Base-by-base conservation (phyloP, 2,797 vertebrate species). In the Discoglossus pictus region DNA sequence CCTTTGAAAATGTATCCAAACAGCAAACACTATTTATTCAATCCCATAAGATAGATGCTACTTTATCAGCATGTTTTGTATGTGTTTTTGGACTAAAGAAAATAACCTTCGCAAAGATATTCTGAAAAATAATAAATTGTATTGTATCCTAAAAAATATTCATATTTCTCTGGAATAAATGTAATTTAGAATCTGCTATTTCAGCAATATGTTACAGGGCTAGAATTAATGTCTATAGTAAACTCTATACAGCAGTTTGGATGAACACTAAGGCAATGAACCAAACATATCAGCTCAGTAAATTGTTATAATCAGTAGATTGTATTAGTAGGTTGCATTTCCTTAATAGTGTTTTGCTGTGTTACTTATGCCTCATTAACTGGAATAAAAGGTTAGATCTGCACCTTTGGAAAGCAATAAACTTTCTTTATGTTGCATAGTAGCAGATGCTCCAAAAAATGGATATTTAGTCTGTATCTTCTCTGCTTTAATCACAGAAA, bases 381-480 rank as follows among this genome's bases (percentile, higher is more conserved):
- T 42, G 10, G 23, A 52, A 10, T 43, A 52, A 63, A 63, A 63
- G 47, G 48, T 63, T 61, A 61, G 35, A 40, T 52, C 47, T 63
- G 12, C 20, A 63, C 35, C 27, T 15, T 51, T 51, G 60, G 15
- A 51, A 40, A 10, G 15, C 35, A 24, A 39, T 31, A 9, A n/a
- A n/a, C n/a, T 31, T 31, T 31, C 27, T 31, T 31, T 9, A 31
- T n/a, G n/a, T n/a, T n/a, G n/a, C n/a, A n/a, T n/a, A n/a, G n/a
- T n/a, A n/a, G n/a, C n/a, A n/a, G n/a, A n/a, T n/a, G n/a, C n/a
- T n/a, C n/a, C n/a, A n/a, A n/a, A n/a, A n/a, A n/a, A n/a, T n/a
- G n/a, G n/a, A n/a, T n/a, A n/a, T n/a, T n/a, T n/a, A n/a, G n/a
- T n/a, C n/a, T n/a, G n/a, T n/a, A n/a, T n/a, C n/a, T n/a, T n/a